Conservation (phyloP, 2,888 invertebrate species). For the Limnephilus lunatus region DNA sequence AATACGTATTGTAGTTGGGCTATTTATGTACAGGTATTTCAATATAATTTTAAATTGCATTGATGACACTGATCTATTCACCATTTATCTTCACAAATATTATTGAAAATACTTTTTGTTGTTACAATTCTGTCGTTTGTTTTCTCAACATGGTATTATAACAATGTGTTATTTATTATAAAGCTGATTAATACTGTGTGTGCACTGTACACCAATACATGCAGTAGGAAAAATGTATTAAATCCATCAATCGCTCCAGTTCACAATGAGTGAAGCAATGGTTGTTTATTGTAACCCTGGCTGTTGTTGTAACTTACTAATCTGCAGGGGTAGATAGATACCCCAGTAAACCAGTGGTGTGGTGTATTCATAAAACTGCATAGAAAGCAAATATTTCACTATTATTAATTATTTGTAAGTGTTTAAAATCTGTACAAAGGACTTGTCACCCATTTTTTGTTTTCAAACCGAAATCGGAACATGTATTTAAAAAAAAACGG, state of each 20-base stretch:
- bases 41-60: not conserved
- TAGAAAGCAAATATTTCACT: too few species aligned
- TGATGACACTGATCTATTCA: not conserved
- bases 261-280: not conserved
- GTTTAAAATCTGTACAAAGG: too few species aligned
- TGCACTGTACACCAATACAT: not conserved
- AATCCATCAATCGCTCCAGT: not conserved
- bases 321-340: slow-evolving; percentile 24
- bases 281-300: slow-evolving; percentile 33
- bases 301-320: slow-evolving; percentile 43
- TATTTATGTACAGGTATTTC: too few species aligned
- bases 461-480: too few species aligned
- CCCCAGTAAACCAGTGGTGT: not conserved
- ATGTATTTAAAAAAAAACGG: too few species aligned
- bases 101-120: not conserved
- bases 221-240: not conserved
- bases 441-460: too few species aligned
- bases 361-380: not conserved
- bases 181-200: not conserved
- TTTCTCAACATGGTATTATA: not conserved
- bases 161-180: not conserved
- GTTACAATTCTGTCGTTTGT: not conserved
- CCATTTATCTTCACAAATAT: not conserved
- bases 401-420: too few species aligned
- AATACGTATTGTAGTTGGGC: too few species aligned